phyloP scores from a whole-genome alignment of 2,797 vertebrate species.

The Cygnus olor region DNA sequence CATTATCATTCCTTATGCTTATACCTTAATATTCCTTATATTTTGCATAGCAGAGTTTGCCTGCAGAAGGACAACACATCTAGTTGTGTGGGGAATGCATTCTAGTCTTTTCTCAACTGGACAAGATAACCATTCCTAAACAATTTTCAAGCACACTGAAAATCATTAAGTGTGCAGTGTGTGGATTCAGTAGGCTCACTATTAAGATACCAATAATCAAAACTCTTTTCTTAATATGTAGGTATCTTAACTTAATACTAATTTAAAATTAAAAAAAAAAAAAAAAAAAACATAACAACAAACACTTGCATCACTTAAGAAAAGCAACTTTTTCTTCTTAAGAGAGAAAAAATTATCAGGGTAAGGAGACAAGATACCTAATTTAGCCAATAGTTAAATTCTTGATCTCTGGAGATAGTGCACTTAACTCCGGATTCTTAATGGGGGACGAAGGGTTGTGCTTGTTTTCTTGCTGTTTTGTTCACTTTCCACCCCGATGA shows the following conservation, averaged over 20 bases:
- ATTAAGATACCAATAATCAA: neutral
- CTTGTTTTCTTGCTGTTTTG: neutral
- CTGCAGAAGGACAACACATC: neutral
- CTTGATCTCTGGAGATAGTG: neutral
- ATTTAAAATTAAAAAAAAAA: neutral
- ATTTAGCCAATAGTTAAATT: neutral
- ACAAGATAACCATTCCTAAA: neutral
- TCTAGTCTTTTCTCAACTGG: neutral
- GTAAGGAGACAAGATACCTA: neutral
- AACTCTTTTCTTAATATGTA: neutral
- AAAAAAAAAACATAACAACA: too few species aligned
- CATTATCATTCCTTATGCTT: neutral
- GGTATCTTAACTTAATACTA: neutral
- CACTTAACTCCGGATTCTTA: neutral
- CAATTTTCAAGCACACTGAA: neutral
- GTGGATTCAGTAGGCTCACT: neutral
- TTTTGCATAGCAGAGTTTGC: neutral
- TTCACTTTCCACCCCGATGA: neutral
- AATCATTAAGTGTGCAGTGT: neutral
- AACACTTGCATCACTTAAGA: neutral
- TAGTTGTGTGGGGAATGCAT: neutral
- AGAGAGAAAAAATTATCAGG: too few species aligned
- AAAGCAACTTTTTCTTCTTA: neutral
- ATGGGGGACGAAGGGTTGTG: neutral
- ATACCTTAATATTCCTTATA: neutral